Percentiles rank a stretch among this genome's conserved stretches.
These are phyloP conservation scores for Dendrocopos noguchii DNA, from an alignment of 2,113 vertebrate genomes.

Conservation along the genomic window DNA sequence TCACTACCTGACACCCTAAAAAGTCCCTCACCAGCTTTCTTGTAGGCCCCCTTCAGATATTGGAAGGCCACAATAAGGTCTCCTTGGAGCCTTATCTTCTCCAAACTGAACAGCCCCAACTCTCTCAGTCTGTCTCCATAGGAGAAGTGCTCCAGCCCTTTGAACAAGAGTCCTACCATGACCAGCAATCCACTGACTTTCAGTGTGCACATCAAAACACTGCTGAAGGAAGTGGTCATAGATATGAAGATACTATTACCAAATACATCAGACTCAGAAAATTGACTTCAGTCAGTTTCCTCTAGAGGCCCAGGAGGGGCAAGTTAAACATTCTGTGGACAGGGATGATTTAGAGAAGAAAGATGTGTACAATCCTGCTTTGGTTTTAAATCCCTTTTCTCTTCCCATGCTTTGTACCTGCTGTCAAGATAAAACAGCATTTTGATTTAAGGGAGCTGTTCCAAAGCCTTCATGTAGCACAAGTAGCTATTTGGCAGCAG, in stretches of 20 bases:
- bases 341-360: constrained; percentile 28
- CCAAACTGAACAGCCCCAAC: too few relatives aligned
- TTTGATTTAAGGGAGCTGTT: not conserved
- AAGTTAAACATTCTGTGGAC: constrained; percentile 6
- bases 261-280: not conserved
- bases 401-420: not conserved
- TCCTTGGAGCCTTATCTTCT: too few relatives aligned
- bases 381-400: constrained; percentile 32
- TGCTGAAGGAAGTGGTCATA: not conserved
- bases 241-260: not conserved
- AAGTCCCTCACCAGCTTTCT: too few relatives aligned
- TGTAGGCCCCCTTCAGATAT: too few relatives aligned
- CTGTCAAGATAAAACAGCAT: constrained; percentile 23
- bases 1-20: too few relatives aligned
- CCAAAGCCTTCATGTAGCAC: constrained; percentile 19
- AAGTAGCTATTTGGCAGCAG: not conserved
- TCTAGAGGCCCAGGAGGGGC: not conserved
- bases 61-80: too few relatives aligned
- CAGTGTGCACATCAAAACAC: fast-evolving
- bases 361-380: constrained; percentile 9
- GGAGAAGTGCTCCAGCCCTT: too few relatives aligned
- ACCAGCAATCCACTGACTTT: not conserved
- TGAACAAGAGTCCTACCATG: not conserved
- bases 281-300: not conserved
- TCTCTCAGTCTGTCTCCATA: too few relatives aligned